Base-by-base conservation (phyloP, 2,113 vertebrate genomes). In the Copsychus sechellarum region DNA sequence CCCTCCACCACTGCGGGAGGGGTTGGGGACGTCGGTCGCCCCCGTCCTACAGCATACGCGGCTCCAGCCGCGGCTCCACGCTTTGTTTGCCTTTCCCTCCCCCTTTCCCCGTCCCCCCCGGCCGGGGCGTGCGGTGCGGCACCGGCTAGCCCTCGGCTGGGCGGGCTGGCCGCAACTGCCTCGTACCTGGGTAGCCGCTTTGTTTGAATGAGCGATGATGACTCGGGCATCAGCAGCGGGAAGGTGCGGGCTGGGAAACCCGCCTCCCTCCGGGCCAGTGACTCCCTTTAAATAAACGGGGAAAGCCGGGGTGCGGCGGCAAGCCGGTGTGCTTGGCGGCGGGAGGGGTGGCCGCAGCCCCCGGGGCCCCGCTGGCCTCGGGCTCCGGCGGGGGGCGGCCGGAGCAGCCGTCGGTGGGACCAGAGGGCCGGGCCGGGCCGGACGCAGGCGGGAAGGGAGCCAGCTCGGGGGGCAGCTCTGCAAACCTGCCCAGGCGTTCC, bases 101-200 rank as follows among this genome's bases (percentile, higher is more conserved):
- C 45, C 31, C 29, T 60, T 15, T 42, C 20, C 21, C 20, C 2
- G 60, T 29, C 18, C 12, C 31, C 53, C 60, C 22, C 3, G 67
- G 33, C 43, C 54, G 56, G 60, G 42, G 31, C 42, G 28, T 38
- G 36, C 8, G 53, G 72, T 78, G 73, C 6, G 29, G 64, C 72
- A 54, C 36, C 29, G 85, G 47, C 72, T 21, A 58, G 25, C n/a
- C 67, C 36, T 65, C 11, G 58, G 51, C 42, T 19, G 65, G 54
- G 78, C 50, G n/a, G 40, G 45, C 47, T 51, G 60, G 36, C 47
- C 25, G 7, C 60, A 3, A 34, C 7, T 16, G 78, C 64, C 73
- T 85, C 16, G n/a, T 93, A 92, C 95, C 93, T 93, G 78, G 21
- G 47, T 18, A 54, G 18, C 56, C 45, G 69, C 88, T 93, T 95